These are phyloP conservation scores for Eulacestoma nigropectus DNA, from an alignment of 2,113 vertebrate genomes.

Conservation along the genomic window DNA sequence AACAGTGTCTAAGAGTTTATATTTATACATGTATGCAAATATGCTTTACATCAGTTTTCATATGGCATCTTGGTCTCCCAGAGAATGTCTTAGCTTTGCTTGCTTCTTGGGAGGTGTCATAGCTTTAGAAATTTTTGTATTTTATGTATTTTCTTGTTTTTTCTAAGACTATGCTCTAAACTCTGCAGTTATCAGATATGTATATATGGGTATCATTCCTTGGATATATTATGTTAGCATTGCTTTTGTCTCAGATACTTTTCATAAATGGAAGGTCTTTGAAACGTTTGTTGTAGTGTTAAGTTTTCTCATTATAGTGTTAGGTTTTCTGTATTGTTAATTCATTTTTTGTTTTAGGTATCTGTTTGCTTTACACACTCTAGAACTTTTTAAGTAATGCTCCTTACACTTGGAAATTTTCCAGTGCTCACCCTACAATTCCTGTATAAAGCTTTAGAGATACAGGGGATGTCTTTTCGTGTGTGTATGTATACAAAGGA, in stretches of 20 bases:
- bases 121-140: neutral
- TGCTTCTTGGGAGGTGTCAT: neutral
- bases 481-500: neutral
- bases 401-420: neutral
- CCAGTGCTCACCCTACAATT: neutral
- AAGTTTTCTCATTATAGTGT: neutral
- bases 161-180: neutral
- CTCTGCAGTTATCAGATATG: neutral
- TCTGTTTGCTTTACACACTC: neutral
- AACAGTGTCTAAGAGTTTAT: neutral
- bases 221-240: neutral
- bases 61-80: neutral
- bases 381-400: neutral
- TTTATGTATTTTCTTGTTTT: neutral
- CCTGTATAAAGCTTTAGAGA: neutral
- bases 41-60: neutral
- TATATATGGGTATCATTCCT: neutral
- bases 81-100: neutral
- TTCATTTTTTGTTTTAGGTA: neutral
- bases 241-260: neutral
- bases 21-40: rapidly evolving
- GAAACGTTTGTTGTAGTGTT: neutral
- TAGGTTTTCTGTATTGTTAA: neutral
- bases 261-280: neutral
- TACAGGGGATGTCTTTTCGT: neutral